These are phyloP conservation scores for Thryonomys swinderianus DNA, from an alignment of 2,113 vertebrate species.

Conservation along the genomic window DNA sequence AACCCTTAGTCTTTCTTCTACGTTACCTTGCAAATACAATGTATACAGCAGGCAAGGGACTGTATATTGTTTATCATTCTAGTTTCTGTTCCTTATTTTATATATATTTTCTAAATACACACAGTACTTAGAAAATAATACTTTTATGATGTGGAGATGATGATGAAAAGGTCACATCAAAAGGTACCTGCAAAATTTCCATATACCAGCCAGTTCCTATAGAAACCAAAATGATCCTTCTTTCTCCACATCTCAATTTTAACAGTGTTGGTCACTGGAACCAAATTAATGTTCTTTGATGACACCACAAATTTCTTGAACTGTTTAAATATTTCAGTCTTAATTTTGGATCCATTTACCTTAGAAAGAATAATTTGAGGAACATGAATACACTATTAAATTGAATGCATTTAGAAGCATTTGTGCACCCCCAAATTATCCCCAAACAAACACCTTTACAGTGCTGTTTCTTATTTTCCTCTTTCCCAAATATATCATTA, in stretches of 20 bases:
- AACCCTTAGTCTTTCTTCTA: not conserved
- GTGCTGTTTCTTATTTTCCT: constrained; percentile 47
- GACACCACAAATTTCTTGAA: not conserved
- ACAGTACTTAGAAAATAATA: constrained; percentile 78
- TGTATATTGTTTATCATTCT: constrained; percentile 25
- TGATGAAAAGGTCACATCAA: constrained; percentile 78
- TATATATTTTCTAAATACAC: constrained; percentile 86
- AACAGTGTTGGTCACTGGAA: constrained; percentile 43
- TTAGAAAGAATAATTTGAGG: constrained; percentile 27
- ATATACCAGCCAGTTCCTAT: constrained; percentile 91
- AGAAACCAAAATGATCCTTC: constrained; percentile 80
- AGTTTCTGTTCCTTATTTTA: constrained; percentile 83
- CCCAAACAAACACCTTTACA: constrained; percentile 53
- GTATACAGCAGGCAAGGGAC: not conserved
- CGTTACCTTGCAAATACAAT: not conserved
- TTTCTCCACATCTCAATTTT: constrained; percentile 49
- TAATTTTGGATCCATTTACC: constrained; percentile 17
- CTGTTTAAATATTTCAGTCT: not conserved
- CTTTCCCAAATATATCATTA: not conserved
- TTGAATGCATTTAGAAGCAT: not conserved
- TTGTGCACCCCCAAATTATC: not conserved
- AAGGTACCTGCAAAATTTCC: constrained; percentile 72
- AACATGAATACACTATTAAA: not conserved
- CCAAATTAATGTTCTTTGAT: not conserved
- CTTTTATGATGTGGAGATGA: constrained; percentile 76